These are phyloP conservation scores for Tortrix viridana DNA, from an alignment of 2,888 invertebrate species.

Conservation along the genomic window DNA sequence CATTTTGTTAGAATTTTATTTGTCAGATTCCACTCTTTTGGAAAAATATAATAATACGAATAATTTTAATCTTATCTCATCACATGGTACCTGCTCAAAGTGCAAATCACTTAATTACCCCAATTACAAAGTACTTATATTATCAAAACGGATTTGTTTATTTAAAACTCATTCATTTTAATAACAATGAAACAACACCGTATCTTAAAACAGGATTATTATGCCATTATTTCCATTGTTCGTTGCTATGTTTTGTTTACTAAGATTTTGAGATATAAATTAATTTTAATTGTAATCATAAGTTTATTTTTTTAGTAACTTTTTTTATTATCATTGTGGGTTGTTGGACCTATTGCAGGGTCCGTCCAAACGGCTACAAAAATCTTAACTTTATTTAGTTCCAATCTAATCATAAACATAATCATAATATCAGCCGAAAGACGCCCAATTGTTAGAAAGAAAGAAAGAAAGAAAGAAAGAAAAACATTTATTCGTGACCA, in stretches of 20 bases:
- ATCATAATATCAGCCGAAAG: no score
- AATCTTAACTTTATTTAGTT: no score
- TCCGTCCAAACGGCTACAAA: no score
- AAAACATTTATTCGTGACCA: no score
- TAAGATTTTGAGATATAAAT: slow-evolving; percentile 14
- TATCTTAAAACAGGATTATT: slow-evolving; percentile 10
- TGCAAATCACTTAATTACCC: slow-evolving; percentile 26
- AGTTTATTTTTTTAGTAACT: background rate
- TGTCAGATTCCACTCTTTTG: slow-evolving; percentile 14
- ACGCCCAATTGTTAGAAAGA: no score
- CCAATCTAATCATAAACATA: no score
- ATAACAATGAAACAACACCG: slow-evolving; percentile 20
- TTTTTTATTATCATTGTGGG: no score
- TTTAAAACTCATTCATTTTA: slow-evolving; percentile 28
- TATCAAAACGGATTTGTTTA: slow-evolving; percentile 23
- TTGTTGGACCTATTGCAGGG: no score
- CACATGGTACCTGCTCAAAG: slow-evolving; percentile 13
- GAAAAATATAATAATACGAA: slow-evolving; percentile 9
- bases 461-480: no score
- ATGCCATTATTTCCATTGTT: slow-evolving; percentile 25
- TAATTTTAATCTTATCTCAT: slow-evolving; percentile 15
- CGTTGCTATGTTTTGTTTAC: slow-evolving; percentile 11
- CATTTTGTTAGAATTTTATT: no score
- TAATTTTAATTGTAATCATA: background rate
- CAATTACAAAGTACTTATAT: slow-evolving; percentile 25